phyloP scores from a whole-genome alignment of 2,888 invertebrate genomes.

The Patella caerulea region DNA sequence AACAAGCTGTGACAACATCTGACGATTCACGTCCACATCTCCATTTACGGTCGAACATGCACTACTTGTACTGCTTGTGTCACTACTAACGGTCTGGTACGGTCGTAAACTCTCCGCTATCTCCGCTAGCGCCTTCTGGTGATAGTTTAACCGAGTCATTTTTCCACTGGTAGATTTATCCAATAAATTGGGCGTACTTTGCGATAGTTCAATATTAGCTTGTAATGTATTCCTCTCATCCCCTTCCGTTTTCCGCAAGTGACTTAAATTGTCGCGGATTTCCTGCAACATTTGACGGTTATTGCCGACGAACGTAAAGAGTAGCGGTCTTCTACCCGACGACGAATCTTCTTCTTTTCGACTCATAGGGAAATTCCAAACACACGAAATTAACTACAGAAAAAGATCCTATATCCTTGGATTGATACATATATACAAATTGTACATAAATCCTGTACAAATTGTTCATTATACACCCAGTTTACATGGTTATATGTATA shows the following conservation, averaged over 20 bases:
- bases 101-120: conserved; percentile 87
- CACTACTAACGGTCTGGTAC: conserved; percentile 71
- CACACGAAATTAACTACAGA: conserved; percentile 22
- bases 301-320: conserved; percentile 55
- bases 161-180: conserved; percentile 41
- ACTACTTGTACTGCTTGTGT: conserved; percentile 30
- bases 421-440: conserved; percentile 32
- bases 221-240: conserved; percentile 28
- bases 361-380: conserved; percentile 40
- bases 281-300: conserved; percentile 63
- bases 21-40: conserved; percentile 31
- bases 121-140: conserved; percentile 89
- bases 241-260: conserved; percentile 46
- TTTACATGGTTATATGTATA: too few relatives aligned
- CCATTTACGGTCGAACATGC: conserved; percentile 31
- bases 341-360: conserved; percentile 34
- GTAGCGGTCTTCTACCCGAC: conserved; percentile 47
- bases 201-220: conserved; percentile 39
- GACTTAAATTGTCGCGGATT: conserved; percentile 60
- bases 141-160: conserved; percentile 74
- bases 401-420: conserved; percentile 22
- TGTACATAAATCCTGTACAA: conserved; percentile 9
- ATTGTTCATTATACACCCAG: not conserved
- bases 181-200: conserved; percentile 45
- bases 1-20: conserved; percentile 40